Evolutionary conservation across 35 echinoderm and acorn worm species (phyloP).

Genomic region (Patiria miniata): DNA sequence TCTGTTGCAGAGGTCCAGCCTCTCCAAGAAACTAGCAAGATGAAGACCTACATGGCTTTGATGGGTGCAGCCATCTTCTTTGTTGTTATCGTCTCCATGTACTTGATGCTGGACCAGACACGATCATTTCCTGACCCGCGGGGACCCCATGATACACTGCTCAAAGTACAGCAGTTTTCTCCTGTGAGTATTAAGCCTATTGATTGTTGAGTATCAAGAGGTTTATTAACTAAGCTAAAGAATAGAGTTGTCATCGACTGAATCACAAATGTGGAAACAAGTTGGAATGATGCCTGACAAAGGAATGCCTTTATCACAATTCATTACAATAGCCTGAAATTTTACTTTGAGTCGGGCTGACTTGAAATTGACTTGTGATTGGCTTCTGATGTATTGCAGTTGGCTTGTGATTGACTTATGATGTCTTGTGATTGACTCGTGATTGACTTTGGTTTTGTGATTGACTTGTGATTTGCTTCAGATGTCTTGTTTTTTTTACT

Average conservation of each 20-base stretch:
- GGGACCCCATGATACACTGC: slow-evolving; percentile 22
- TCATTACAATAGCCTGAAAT: no score
- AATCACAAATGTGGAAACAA: background rate
- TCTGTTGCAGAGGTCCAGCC: no score
- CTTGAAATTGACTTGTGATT: no score
- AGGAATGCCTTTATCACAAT: no score
- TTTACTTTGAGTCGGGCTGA: no score
- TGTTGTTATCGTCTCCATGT: slow-evolving; percentile 73
- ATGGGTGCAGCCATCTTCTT: slow-evolving; percentile 62
- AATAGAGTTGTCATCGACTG: background rate
- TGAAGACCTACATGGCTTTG: slow-evolving; percentile 47
- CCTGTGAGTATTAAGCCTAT: background rate
- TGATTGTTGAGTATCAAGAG: background rate
- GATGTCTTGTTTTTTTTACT: no score
- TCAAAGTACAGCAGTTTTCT: slow-evolving; percentile 37
- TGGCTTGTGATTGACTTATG: no score
- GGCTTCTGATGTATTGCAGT: no score
- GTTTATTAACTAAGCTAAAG: background rate
- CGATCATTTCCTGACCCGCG: slow-evolving; percentile 33
- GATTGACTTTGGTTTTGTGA: no score
- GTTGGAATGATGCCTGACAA: background rate
- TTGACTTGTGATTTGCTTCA: no score
- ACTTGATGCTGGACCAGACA: slow-evolving; percentile 65
- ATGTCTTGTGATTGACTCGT: no score
- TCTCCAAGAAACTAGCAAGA: background rate